Percentiles rank a stretch among this genome's conserved stretches.
These are phyloP conservation scores for Mesocricetus auratus DNA, from an alignment of 2,113 vertebrate genomes.

Conservation along the genomic window DNA sequence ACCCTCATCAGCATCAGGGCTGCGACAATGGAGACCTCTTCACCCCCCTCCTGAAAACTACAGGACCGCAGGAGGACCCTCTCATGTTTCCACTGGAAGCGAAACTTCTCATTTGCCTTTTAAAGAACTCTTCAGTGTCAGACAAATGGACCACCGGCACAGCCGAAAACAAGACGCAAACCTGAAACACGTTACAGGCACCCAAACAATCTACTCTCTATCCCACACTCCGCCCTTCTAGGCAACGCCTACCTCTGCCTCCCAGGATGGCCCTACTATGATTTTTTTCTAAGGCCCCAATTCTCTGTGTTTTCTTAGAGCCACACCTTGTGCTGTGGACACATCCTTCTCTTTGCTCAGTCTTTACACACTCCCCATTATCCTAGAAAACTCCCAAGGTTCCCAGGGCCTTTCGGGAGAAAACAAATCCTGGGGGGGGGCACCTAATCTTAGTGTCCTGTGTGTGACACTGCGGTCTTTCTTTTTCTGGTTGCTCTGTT, in stretches of 20 bases:
- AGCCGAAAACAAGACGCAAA: not conserved
- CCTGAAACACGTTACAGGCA: too few relatives aligned
- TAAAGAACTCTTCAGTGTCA: not conserved
- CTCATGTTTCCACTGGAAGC: not conserved
- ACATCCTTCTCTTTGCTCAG: not conserved
- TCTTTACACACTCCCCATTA: not conserved
- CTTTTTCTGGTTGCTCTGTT: not conserved
- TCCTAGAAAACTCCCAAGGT: not conserved
- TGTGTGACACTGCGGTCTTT: not conserved
- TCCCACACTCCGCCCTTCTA: not conserved
- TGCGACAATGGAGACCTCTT: not conserved
- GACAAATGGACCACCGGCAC: not conserved
- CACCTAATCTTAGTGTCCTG: not conserved
- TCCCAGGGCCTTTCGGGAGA: not conserved
- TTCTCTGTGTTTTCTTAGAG: not conserved
- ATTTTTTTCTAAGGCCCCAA: not conserved
- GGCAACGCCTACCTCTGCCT: not conserved
- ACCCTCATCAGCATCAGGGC: not conserved
- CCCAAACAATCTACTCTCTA: too few relatives aligned
- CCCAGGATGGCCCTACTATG: not conserved
- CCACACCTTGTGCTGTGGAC: not conserved
- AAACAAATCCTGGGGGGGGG: not conserved
- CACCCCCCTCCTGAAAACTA: too few relatives aligned
- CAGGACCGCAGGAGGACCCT: too few relatives aligned
- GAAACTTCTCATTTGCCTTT: not conserved